These are phyloP conservation scores for Mormyrus proboscirostris DNA, from an alignment of 2,797 vertebrate species.

Conservation along the genomic window DNA sequence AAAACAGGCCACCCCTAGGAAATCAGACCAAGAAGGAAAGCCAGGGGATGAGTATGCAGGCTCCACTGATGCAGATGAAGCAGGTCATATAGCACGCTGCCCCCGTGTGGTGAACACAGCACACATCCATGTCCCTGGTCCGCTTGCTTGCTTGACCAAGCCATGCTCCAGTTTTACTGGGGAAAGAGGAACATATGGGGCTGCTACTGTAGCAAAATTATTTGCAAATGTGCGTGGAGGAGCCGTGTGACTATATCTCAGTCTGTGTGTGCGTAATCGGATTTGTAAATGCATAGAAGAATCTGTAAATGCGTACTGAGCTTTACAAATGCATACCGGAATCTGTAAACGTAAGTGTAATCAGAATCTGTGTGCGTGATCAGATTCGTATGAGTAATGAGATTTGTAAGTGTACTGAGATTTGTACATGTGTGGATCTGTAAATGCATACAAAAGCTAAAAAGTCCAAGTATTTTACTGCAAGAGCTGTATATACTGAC, in stretches of 20 bases:
- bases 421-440: neutral
- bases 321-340: no score
- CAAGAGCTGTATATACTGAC: neutral
- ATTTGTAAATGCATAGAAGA: neutral
- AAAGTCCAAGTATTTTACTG: neutral
- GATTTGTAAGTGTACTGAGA: neutral
- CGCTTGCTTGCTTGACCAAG: neutral
- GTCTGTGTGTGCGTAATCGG: neutral
- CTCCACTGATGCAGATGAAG: constrained; percentile 71
- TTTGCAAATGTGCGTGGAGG: neutral
- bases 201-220: neutral
- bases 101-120: neutral
- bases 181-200: neutral
- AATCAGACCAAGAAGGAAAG: constrained; percentile 17
- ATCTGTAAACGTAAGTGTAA: no score
- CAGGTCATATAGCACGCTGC: constrained; percentile 39
- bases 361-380: no score
- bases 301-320: neutral
- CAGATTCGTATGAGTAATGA: no score
- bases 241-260: neutral
- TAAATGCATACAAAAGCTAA: neutral
- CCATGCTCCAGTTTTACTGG: neutral
- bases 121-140: no score
- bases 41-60: constrained; percentile 62
- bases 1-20: constrained; percentile 44